Evolutionary conservation across 2,888 invertebrate species (phyloP), one percentile per base, ranked within the genome.

Genomic region (Drosophila testacea): DNA sequence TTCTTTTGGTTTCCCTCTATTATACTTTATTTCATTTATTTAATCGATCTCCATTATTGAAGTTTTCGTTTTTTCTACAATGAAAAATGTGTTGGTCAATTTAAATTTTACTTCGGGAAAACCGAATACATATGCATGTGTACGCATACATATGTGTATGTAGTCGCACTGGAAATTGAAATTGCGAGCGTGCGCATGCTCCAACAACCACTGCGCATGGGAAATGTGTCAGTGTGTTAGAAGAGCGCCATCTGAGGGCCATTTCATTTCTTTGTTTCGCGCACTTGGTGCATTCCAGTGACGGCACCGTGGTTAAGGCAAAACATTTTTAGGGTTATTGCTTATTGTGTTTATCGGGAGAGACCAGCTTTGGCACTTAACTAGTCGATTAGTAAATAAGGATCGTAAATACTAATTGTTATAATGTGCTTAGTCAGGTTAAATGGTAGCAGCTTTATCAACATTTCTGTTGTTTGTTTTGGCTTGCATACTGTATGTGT

Each of bases 221-320:
- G 88, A 84, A 84, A 80, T 84, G 70, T 87, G 83, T 83, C 88
- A 83, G 80, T 83, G 80, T 83, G 85, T 65, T 87, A 74, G 64
- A 67, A 78, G 79, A 77, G 65, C 73, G 56, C 56, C 51, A 32
- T 22, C 32, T 32, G 7, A 32, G 32, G 32, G 32, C 32, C 32
- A 32, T 32, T 32, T 32, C 48, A 52, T 75, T 73, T 61, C 77
- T 56, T 65, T 78, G 69, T 50, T 73, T 57, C 22, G 69, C 69
- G 55, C 56, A 56, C 16, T 57, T 22, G 28, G 9, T 30, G 28
- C 28, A 48, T 56, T 68, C 54, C 69, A 61, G 55, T 9, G 27
- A 27, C n/a, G 55, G 74, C 70, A 83, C 83, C 59, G 83, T 83
- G 83, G 85, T 79, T 54, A 4, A 60, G 55, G 2, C n/a, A 4